Conservation (phyloP, 2,888 invertebrate species). For the Electrophaes corylata region DNA sequence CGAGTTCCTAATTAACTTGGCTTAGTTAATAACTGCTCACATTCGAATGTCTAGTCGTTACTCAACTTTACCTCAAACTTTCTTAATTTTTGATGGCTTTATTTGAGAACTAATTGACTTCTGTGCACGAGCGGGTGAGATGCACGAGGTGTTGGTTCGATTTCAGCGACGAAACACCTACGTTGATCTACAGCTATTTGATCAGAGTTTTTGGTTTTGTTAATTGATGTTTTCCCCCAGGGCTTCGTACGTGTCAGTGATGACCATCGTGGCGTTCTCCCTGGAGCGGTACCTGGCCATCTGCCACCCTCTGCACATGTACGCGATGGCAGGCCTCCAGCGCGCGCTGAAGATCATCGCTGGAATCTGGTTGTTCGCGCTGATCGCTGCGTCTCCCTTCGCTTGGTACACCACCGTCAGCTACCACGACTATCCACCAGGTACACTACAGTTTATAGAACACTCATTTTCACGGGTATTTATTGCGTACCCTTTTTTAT, state of each 20-base stretch:
- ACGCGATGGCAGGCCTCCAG: slow-evolving; percentile 92
- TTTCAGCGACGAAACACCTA: too few species aligned
- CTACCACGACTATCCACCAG: slow-evolving; percentile 88
- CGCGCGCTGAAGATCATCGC: slow-evolving; percentile 92
- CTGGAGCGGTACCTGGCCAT: slow-evolving; percentile 96
- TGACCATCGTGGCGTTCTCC: slow-evolving; percentile 96
- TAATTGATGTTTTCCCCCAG: slow-evolving; percentile 65
- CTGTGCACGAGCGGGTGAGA: too few species aligned
- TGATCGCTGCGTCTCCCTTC: slow-evolving; percentile 91
- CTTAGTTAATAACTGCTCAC: slow-evolving; percentile 1
- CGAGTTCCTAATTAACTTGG: slow-evolving; percentile 8
- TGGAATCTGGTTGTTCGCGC: slow-evolving; percentile 90
- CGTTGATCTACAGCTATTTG: too few species aligned
- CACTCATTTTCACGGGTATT: too few species aligned
- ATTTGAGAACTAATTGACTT: neutral
- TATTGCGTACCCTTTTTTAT: too few species aligned
- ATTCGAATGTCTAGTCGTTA: neutral
- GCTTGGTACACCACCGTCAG: slow-evolving; percentile 89
- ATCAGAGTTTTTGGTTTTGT: too few species aligned
- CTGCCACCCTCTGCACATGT: slow-evolving; percentile 93
- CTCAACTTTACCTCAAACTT: neutral
- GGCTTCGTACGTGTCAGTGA: slow-evolving; percentile 94
- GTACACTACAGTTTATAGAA: too few species aligned
- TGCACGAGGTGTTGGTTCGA: too few species aligned
- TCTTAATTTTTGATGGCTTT: neutral